A percentile compares a stretch with the other conserved stretches of the same genome.
Conservation (phyloP, 92 coral and sea anemone genomes). For the Zoanthus gigantus region DNA sequence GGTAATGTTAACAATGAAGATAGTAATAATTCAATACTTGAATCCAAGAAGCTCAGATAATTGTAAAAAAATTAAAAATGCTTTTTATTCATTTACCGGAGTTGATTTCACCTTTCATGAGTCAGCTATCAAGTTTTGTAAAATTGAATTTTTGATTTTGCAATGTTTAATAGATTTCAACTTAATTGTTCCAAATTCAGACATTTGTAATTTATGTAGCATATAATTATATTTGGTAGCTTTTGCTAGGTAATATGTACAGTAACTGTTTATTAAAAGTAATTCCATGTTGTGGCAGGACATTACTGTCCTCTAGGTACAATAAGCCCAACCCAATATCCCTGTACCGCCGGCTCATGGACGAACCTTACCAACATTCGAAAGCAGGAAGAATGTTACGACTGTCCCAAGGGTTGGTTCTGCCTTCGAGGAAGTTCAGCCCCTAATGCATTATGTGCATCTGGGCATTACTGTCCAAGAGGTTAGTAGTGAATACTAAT, state of each 20-base stretch:
- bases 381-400: slow-evolving; percentile 86
- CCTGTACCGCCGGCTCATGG: slow-evolving; percentile 97
- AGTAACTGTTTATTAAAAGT: too few species aligned
- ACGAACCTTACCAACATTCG: slow-evolving; percentile 90
- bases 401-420: slow-evolving; percentile 96
- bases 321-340: slow-evolving; percentile 91
- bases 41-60: too few species aligned
- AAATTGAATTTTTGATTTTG: too few species aligned
- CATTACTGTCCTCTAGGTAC: slow-evolving; percentile 96
- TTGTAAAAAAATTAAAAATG: too few species aligned
- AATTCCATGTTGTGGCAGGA: slow-evolving; percentile 44
- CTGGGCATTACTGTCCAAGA: slow-evolving; percentile 94
- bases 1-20: not conserved
- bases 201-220: not conserved
- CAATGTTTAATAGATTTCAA: too few species aligned
- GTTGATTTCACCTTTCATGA: too few species aligned
- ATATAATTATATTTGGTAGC: not conserved
- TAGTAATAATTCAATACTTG: not conserved
- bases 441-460: slow-evolving; percentile 79
- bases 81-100: too few species aligned
- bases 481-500: slow-evolving; percentile 53
- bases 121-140: too few species aligned
- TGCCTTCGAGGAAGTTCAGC: slow-evolving; percentile 82
- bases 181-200: not conserved
- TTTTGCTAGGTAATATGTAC: too few species aligned